Percentiles rank a stretch among this genome's conserved stretches.
Evolutionary conservation across 1,140 invertebrate species (phyloP).

Genomic region (Bilobella aurantiaca): DNA sequence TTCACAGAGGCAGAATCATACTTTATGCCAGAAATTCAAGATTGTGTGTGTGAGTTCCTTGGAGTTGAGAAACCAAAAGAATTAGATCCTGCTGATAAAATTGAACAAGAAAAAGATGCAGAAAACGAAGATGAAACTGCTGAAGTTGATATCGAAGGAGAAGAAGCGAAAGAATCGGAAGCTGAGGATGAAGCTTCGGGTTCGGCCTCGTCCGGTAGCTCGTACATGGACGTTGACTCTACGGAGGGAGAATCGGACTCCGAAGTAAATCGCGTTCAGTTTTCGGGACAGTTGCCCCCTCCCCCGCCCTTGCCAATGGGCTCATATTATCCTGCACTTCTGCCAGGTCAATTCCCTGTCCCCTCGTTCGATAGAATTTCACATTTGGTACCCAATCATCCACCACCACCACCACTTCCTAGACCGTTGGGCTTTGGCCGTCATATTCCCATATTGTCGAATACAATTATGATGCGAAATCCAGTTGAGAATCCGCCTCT

Average conservation of each 20-base stretch:
- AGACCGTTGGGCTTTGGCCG: too few species aligned
- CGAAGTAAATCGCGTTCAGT: too few species aligned
- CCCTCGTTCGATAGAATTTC: not conserved
- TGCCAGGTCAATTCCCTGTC: not conserved
- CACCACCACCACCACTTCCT: not conserved
- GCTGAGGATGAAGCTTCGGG: too few species aligned
- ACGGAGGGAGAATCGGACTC: not conserved
- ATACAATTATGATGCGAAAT: not conserved
- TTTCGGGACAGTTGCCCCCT: too few species aligned
- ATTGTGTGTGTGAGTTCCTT: not conserved
- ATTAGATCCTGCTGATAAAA: not conserved
- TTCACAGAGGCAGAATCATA: not conserved
- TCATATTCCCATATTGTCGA: too few species aligned
- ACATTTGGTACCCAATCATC: not conserved
- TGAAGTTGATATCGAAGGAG: not conserved
- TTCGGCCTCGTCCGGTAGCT: too few species aligned
- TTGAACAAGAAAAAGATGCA: not conserved
- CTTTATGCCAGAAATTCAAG: not conserved
- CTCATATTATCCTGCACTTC: not conserved
- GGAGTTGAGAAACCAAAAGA: not conserved
- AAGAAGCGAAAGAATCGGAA: not conserved
- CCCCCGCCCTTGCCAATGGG: not conserved
- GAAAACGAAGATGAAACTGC: not conserved
- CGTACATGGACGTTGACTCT: too few species aligned
- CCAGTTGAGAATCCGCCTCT: not conserved